Evolutionary conservation across 53 echinoderm and acorn worm species (phyloP).

Genomic region (Echinarachnius parma): DNA sequence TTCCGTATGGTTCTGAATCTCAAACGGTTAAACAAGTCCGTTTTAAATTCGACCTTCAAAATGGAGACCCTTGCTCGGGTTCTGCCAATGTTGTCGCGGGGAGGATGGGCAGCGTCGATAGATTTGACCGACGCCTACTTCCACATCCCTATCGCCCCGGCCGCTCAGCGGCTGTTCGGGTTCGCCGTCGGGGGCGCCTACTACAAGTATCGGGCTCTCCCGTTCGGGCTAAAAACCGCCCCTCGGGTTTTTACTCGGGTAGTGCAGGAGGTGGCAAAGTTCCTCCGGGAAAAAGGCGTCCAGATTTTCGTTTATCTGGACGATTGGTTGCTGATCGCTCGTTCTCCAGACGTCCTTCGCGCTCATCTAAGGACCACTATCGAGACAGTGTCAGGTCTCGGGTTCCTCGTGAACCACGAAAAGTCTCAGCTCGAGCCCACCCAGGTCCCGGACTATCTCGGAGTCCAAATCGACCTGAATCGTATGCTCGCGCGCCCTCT

Average conservation of each 20-base stretch:
- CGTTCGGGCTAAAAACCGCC: slow-evolving; percentile 51
- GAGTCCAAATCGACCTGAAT: too few relatives aligned
- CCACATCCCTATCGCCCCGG: slow-evolving; percentile 11
- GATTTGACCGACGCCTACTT: slow-evolving; percentile 29
- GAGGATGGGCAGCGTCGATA: slow-evolving; percentile 23
- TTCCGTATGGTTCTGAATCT: slow-evolving; percentile 32
- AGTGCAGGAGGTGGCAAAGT: slow-evolving; percentile 19
- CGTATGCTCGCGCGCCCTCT: slow-evolving; percentile 3
- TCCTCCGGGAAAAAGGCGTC: slow-evolving; percentile 16
- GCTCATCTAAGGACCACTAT: background rate
- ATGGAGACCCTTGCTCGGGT: slow-evolving; percentile 41
- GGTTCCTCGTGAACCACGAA: slow-evolving; percentile 23
- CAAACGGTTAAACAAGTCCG: slow-evolving; percentile 17
- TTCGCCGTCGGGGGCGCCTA: background rate
- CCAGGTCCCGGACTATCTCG: background rate
- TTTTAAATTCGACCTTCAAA: slow-evolving; percentile 17
- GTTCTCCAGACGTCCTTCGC: background rate
- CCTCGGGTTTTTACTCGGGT: slow-evolving; percentile 57
- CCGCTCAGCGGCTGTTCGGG: background rate
- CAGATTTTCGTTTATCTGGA: slow-evolving; percentile 50
- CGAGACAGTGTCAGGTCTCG: background rate
- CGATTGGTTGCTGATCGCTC: slow-evolving; percentile 53
- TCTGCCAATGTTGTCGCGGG: slow-evolving; percentile 2
- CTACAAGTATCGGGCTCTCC: slow-evolving; percentile 39
- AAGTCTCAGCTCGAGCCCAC: slow-evolving; percentile 29